Base-by-base conservation (phyloP, 2,888 invertebrate genomes). In the Mechanitis mazaeus region DNA sequence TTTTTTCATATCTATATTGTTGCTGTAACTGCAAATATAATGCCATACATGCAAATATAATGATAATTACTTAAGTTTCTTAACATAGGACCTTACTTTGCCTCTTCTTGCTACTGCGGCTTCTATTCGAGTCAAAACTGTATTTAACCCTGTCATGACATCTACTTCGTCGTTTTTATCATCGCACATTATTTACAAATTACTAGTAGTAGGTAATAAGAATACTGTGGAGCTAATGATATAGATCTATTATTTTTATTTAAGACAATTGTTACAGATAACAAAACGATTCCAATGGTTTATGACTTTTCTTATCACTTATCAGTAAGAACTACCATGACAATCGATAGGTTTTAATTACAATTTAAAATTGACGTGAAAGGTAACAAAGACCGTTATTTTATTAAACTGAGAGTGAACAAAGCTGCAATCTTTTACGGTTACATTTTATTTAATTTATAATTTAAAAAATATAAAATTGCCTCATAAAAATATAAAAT, bases 71-170 rank as follows among this genome's bases (percentile, higher is more conserved):
- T 42, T 42, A 11, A 9, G 11, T 50, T 50, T 28, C 2, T 7
- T 50, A 31, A 50, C 0, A 50, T 31, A 9, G 0, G 31, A 50
- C 7, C 76, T 81, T 83, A 94, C 94, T 79, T 91, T 89, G 64
- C 88, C 85, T 65, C 94, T 85, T 68, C 85, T 90, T 3, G 85
- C 79, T 42, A 91, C 88, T 33, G 93, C 93, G 45, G 85, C 83
- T 72, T 94, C 92, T 53, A 95, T 92, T 77, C 91, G 89, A 56
- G 90, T 77, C 61, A 93, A 76, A 64, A 94, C 92, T 47, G 79
- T 83, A 79, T 91, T 91, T 50, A 95, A 75, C 12, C 93, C 93
- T 64, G 83, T 79, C 87, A 91, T 92, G 56, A 93, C 74, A 76
- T 92, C 79, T 3, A 81, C 66, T 70, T 82, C 73, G 5, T 60